Evolutionary conservation across 2,113 vertebrate species (phyloP), one percentile per base, ranked within the genome.

Genomic region (Calonectris borealis): DNA sequence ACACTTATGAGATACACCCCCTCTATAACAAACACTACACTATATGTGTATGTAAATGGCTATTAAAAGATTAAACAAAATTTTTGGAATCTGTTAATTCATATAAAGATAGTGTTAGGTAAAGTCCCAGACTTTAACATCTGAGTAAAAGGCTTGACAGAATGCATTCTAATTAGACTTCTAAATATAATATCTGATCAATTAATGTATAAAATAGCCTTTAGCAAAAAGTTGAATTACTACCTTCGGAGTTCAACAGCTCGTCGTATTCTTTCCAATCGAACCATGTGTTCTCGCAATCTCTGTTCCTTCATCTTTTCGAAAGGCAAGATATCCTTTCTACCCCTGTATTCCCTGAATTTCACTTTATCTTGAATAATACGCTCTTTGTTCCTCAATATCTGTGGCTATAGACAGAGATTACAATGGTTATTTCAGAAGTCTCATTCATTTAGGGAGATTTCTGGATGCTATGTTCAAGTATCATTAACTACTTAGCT

Each of bases 281-380:
- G 98, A 95, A 99, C 98, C 95, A 99, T 98, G 70, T 99, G 98
- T 94, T 99, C 99, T 83, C 98, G 98, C 98, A 99, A 98, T 64
- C 98, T 98, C 90, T 99, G 99, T 90, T 99, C 99, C 98, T 99
- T 99, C 98, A 99, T 99, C 97, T 99, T 99, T 96, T 99, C 99
- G 98, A 99, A 99, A 73, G 99, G 99, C 77, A 99, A 96, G 96
- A 99, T 99, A 95, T 99, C 99, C 40, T 98, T 98, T 78, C 97
- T 98, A 77, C 98, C 98, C 68, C 98, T 97, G 95, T 98, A 98
- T 95, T 98, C 98, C 95, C 98, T 98, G 97, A 98, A 98, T 92
- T 99, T 99, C 96, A 96, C 92, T 97, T 98, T 98, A 91, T 98
- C 98, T 84, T 92, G 88, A 91, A 99, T 98, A 94, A 98, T 96